These are phyloP conservation scores for Scophthalmus maximus DNA, from an alignment of 2,113 vertebrate genomes.

Conservation along the genomic window DNA sequence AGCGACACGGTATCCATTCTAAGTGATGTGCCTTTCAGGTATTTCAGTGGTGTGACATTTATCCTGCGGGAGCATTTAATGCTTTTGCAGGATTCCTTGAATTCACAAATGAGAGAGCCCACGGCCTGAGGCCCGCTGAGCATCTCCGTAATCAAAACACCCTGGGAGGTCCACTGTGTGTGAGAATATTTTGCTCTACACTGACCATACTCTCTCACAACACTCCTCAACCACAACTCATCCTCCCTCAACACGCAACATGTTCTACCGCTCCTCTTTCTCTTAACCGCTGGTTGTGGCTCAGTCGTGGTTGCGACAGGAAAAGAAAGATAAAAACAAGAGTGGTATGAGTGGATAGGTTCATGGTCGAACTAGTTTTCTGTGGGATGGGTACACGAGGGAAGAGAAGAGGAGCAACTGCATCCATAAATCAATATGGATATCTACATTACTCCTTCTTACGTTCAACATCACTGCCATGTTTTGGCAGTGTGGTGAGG, in stretches of 20 bases:
- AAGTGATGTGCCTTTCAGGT: slow-evolving; percentile 48
- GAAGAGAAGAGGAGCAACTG: slow-evolving; percentile 43
- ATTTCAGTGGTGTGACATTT: slow-evolving; percentile 48
- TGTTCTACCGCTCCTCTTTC: slow-evolving; percentile 29
- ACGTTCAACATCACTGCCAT: too few species aligned
- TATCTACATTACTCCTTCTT: too few species aligned
- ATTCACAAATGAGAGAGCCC: slow-evolving; percentile 54
- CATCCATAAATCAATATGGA: slow-evolving; percentile 65
- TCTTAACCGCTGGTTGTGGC: slow-evolving; percentile 22
- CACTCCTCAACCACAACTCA: slow-evolving; percentile 1
- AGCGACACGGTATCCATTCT: neutral
- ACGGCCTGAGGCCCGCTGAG: slow-evolving; percentile 15
- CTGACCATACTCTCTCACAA: slow-evolving; percentile 17
- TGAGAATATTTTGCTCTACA: slow-evolving; percentile 63
- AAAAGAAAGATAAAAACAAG: slow-evolving; percentile 11
- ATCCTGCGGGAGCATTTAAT: slow-evolving; percentile 41
- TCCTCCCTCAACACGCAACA: slow-evolving; percentile 7
- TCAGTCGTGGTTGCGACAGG: neutral
- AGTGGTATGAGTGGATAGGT: slow-evolving; percentile 28
- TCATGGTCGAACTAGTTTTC: slow-evolving; percentile 36
- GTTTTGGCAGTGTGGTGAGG: neutral
- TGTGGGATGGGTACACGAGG: slow-evolving; percentile 59
- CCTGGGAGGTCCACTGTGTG: slow-evolving; percentile 51
- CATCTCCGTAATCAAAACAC: slow-evolving; percentile 49
- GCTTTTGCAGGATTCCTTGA: slow-evolving; percentile 54